Conservation (phyloP, 2,888 invertebrate genomes). For the Clusia tigrina region DNA sequence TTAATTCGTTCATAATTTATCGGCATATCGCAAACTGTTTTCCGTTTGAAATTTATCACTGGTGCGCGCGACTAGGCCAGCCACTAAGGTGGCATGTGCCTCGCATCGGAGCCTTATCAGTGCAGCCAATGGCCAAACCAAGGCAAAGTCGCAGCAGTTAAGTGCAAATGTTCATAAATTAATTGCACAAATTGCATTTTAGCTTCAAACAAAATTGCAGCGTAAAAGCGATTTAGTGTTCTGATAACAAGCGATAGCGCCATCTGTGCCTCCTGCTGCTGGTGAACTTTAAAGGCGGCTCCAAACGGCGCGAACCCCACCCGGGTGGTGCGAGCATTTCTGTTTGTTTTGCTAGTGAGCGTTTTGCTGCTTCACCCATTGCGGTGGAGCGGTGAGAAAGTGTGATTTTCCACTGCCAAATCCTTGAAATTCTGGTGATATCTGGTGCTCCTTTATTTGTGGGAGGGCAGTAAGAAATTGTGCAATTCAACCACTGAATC, state of each 20-base stretch:
- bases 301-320: too few species aligned
- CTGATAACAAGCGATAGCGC: constrained; percentile 38
- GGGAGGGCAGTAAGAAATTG: too few species aligned
- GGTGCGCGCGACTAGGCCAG: neutral
- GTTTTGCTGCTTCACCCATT: neutral
- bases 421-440: too few species aligned
- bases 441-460: too few species aligned
- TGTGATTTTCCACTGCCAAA: too few species aligned
- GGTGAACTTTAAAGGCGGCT: too few species aligned
- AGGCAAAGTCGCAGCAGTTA: neutral
- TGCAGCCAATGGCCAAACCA: neutral
- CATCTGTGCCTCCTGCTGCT: neutral
- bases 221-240: constrained; percentile 46
- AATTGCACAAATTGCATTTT: constrained; percentile 54
- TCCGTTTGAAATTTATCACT: neutral
- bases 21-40: neutral
- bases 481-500: too few species aligned
- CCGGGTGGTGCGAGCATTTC: too few species aligned
- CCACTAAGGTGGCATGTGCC: neutral
- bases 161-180: constrained; percentile 41
- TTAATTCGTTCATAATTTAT: constrained; percentile 4
- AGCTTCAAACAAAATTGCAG: constrained; percentile 41
- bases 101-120: neutral
- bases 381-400: neutral
- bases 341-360: too few species aligned